phyloP scores from a whole-genome alignment of 2,797 vertebrate species.

The Coendou prehensilis region DNA sequence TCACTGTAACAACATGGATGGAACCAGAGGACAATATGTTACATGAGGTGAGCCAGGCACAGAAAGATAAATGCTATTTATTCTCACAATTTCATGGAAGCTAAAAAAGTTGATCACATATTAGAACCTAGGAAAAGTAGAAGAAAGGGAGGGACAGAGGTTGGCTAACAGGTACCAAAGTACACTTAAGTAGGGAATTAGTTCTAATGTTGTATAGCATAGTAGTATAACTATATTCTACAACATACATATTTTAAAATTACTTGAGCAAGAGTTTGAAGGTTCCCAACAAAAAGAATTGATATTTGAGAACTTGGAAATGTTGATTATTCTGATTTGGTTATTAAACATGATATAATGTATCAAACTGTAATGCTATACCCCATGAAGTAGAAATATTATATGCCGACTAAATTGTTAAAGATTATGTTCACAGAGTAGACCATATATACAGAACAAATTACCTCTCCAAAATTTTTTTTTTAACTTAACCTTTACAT shows the following conservation, averaged over 20 bases:
- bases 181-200: not conserved
- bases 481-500: not conserved
- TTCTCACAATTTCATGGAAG: not conserved
- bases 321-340: not conserved
- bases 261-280: not conserved
- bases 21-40: not conserved
- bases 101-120: not conserved
- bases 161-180: not conserved
- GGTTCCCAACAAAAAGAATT: not conserved
- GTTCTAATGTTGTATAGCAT: not conserved
- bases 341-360: not conserved
- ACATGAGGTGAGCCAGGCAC: not conserved
- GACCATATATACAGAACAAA: not conserved
- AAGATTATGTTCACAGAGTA: not conserved
- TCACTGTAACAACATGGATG: not conserved
- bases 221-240: not conserved
- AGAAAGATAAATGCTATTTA: not conserved
- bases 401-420: not conserved
- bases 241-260: not conserved
- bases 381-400: not conserved
- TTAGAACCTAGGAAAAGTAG: not conserved
- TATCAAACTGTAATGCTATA: not conserved
- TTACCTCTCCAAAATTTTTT: not conserved
- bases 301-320: too few relatives aligned
- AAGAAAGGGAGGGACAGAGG: not conserved